Evolutionary conservation across 2,113 vertebrate species (phyloP).

Genomic region (Crocuta crocuta): DNA sequence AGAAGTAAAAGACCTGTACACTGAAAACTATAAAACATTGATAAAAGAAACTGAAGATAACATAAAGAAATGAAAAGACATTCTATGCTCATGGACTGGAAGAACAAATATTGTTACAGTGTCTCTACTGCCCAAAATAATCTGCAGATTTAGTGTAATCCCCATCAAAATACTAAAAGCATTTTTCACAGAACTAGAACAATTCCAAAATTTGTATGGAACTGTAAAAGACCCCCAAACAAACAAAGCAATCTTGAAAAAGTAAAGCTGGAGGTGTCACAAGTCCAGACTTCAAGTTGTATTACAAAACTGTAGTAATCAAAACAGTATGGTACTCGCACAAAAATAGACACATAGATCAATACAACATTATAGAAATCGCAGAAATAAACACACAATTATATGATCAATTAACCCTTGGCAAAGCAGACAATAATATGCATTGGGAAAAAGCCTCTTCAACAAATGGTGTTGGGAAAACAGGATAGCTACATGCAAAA

Average conservation of each 20-base stretch:
- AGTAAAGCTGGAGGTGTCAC: background rate
- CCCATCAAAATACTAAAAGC: background rate
- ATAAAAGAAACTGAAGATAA: background rate
- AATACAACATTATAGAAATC: background rate
- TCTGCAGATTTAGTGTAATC: background rate
- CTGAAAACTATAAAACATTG: background rate
- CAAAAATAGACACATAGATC: background rate
- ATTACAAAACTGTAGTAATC: background rate
- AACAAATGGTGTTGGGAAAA: background rate
- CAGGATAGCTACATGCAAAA: background rate
- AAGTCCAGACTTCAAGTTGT: background rate
- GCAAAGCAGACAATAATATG: background rate
- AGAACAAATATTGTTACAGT: background rate
- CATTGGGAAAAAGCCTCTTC: background rate
- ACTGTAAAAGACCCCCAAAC: background rate
- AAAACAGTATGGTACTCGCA: background rate
- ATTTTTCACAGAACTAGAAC: background rate
- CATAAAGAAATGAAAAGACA: background rate
- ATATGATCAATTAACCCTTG: background rate
- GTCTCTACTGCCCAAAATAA: background rate
- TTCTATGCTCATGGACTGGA: background rate
- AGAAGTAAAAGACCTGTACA: background rate
- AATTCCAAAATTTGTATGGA: background rate
- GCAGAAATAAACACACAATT: background rate
- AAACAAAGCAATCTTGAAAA: background rate